phyloP scores from a whole-genome alignment of 2,888 invertebrate species.

The Germaria angustata region DNA sequence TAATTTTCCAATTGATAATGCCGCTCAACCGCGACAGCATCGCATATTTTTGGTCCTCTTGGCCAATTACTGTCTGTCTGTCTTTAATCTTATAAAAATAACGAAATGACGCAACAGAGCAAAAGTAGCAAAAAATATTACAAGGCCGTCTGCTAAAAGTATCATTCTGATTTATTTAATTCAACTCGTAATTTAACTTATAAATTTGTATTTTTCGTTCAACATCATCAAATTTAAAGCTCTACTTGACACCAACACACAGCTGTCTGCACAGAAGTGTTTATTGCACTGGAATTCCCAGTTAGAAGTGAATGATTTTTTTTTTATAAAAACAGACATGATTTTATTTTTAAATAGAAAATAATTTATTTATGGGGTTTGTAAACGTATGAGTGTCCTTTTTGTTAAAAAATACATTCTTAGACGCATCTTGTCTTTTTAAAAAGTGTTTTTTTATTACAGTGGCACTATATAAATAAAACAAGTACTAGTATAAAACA shows the following conservation, averaged over 20 bases:
- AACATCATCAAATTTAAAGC: not conserved
- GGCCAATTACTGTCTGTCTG: not conserved
- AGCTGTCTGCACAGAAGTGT: not conserved
- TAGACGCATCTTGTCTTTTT: too few relatives aligned
- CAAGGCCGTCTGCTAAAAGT: slow-evolving; percentile 34
- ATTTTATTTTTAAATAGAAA: not conserved
- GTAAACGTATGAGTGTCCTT: too few relatives aligned
- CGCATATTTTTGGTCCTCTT: slow-evolving; percentile 5
- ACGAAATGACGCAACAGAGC: slow-evolving; percentile 9
- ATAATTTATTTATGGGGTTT: not conserved
- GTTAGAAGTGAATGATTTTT: not conserved
- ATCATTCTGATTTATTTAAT: slow-evolving; percentile 23
- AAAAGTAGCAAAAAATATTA: not conserved
- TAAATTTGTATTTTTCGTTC: slow-evolving; percentile 23
- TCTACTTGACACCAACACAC: not conserved
- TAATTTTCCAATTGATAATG: slow-evolving; percentile 8
- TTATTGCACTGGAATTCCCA: slow-evolving; percentile 21
- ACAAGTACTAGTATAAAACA: too few relatives aligned
- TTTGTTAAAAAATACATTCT: too few relatives aligned
- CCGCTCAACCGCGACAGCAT: not conserved
- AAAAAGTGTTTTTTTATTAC: too few relatives aligned
- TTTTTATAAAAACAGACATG: not conserved
- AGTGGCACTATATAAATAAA: too few relatives aligned
- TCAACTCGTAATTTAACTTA: not conserved
- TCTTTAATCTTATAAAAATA: too few relatives aligned